Evolutionary conservation across 2,888 invertebrate species (phyloP), one percentile per base, ranked within the genome.

Genomic region (Catocala nupta): DNA sequence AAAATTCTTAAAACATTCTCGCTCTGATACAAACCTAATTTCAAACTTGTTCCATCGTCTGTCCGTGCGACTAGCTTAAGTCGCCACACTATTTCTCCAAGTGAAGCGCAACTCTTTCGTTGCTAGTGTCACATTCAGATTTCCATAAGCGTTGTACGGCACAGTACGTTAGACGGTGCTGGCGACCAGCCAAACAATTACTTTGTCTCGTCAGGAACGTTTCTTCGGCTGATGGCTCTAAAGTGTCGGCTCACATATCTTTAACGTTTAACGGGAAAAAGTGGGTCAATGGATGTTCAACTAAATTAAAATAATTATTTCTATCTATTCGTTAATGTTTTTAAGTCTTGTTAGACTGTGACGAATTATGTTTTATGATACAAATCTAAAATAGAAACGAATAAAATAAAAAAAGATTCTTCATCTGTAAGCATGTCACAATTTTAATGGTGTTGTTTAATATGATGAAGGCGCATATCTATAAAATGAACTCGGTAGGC

Each of bases 161-260:
- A 70, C 68, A 72, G 73, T 75, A 73, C 63, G 76, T 72, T 63
- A 71, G 73, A 58, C 55, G 59, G 63, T 47, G 60, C 74, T 92
- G 92, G 92, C 92, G 66, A 59, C 36, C 51, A 73, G 91, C 92
- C 92, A 93, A 87, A 91, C 90, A 90, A 92, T 92, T 91, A 91
- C 91, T 90, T 87, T 88, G 88, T 84, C 89, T 90, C 90, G 87
- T 91, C 90, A 91, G 82, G 83, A 86, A 73, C 87, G 81, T 86
- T 89, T 85, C 87, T 86, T 83, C 84, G 75, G 83, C 83, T 87
- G 89, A 90, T 89, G 86, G 84, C 80, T 81, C 84, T 84, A 80
- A 83, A 88, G 83, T 81, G 81, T 87, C 83, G 58, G 36, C 60
- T 68, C 59, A 77, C 59, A 64, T 75, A 68, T 69, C 55, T 77